phyloP scores from a whole-genome alignment of 2,888 invertebrate species.

The Frankliniella intonsa region DNA sequence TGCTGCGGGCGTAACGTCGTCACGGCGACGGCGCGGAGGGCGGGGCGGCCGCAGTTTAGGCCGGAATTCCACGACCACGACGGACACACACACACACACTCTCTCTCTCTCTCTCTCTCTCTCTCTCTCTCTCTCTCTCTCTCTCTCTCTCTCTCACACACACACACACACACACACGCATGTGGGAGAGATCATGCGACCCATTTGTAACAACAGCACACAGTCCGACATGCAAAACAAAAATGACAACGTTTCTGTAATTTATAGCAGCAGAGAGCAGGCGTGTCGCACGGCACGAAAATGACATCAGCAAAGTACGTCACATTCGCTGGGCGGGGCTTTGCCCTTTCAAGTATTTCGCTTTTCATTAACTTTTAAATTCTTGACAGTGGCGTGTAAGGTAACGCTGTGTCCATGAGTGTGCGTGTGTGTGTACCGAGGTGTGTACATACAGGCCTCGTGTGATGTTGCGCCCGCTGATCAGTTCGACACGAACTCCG shows the following conservation, averaged over 20 bases:
- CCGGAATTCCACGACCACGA: neutral
- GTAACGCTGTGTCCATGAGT: too few species aligned
- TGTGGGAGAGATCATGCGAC: neutral
- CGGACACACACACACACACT: neutral
- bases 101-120: too few species aligned
- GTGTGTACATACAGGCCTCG: too few species aligned
- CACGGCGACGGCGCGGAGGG: neutral
- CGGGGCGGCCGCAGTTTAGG: neutral
- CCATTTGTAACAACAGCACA: neutral
- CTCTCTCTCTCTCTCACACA: neutral
- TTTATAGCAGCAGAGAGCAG: neutral
- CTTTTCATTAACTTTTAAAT: too few species aligned
- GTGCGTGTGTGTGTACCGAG: too few species aligned
- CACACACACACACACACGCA: neutral
- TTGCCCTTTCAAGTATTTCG: too few species aligned
- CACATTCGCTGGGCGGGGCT: too few species aligned
- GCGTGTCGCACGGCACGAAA: too few species aligned
- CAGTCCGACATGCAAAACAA: neutral
- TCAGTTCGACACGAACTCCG: neutral
- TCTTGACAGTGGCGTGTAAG: too few species aligned
- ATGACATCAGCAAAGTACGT: too few species aligned
- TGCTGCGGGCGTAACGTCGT: neutral
- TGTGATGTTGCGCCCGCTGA: neutral
- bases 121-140: too few species aligned
- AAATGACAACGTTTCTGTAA: neutral